Conservation (phyloP, 2,113 vertebrate species). For the Callionymus lyra region DNA sequence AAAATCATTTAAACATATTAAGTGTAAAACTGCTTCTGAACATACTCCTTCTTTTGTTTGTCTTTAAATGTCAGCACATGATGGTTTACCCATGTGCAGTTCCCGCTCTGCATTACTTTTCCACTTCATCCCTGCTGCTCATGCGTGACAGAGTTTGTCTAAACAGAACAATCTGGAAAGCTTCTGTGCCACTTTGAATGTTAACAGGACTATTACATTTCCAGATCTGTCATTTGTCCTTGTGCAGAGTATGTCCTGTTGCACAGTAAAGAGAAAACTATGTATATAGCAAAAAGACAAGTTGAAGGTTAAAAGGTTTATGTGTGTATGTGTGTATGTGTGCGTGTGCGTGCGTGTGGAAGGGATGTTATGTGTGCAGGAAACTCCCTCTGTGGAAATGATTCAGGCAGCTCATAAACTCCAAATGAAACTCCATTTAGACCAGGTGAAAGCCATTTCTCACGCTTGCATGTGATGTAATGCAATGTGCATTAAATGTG, state of each 20-base stretch:
- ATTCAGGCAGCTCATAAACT: constrained; percentile 49
- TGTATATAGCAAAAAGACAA: constrained; percentile 35
- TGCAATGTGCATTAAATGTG: constrained; percentile 13
- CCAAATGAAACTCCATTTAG: constrained; percentile 39
- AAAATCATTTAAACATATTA: too few relatives aligned
- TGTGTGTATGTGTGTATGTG: constrained; percentile 3
- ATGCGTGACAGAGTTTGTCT: constrained; percentile 24
- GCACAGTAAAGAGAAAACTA: constrained; percentile 19
- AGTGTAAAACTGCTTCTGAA: too few relatives aligned
- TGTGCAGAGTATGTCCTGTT: constrained; percentile 1
- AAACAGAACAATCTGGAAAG: constrained; percentile 58
- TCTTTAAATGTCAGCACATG: constrained; percentile 3
- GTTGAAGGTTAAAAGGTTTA: background rate
- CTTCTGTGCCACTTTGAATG: constrained; percentile 39
- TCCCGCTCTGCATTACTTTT: constrained; percentile 3
- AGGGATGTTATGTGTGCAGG: constrained; percentile 2
- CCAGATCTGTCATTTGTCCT: constrained; percentile 7
- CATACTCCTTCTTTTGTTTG: background rate
- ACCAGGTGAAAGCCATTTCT: constrained; percentile 56
- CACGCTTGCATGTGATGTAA: constrained; percentile 19
- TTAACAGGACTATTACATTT: constrained; percentile 50
- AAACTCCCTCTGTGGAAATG: constrained; percentile 33
- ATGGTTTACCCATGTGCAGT: background rate
- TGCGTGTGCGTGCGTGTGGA: constrained; percentile 2
- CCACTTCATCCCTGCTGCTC: constrained; percentile 8